Base-by-base conservation (phyloP, 2,888 invertebrate genomes). In the Ellobium chinense region DNA sequence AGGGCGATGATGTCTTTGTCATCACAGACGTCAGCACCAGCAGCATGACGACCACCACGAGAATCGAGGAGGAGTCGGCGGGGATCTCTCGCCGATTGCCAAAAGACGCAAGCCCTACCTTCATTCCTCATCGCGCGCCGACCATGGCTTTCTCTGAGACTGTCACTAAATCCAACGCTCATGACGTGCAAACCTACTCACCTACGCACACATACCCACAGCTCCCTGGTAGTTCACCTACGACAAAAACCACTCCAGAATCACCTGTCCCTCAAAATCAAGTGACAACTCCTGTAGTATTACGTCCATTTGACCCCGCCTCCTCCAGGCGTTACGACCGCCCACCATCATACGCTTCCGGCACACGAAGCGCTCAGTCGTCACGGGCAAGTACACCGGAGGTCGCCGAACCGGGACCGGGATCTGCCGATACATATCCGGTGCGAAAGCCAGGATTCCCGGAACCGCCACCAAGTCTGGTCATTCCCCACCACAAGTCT, bases 361-460 rank as follows among this genome's bases (percentile, higher is more conserved):
- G 89, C 21, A 85, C 88, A 24, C 86, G 87, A 70, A 88, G 88
- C 78, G 88, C 89, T 1, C 85, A 84, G 66, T 77, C 84, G 9
- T 89, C 88, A 5, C 84, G 89, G 1, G 87, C 88, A 46, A 54
- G 85, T 1, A 86, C 88, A 1, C 89, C 89, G 1, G 87, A 87
- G 27, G 70, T 68, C 3, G 27, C 24, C 54, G 29, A 37, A 1
- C 24, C 46, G 7, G 24, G 79, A 24, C 70, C 39, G 21, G 37
- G 31, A 27, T 37, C 72, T 2, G 73, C 66, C 29, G 56, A 63
- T 29, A 14, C 78, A n/a, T 2, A 68, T 24, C 31, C 65, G 7
- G 34, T 29, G 14, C 36, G 34, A 62, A 54, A 34, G 60, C 2
- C 34, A 27, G 70, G 72, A n/a, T 46, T 68, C 21, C 79, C 79